Conservation (phyloP, 2,888 invertebrate species). For the Pseudococcus longispinus region DNA sequence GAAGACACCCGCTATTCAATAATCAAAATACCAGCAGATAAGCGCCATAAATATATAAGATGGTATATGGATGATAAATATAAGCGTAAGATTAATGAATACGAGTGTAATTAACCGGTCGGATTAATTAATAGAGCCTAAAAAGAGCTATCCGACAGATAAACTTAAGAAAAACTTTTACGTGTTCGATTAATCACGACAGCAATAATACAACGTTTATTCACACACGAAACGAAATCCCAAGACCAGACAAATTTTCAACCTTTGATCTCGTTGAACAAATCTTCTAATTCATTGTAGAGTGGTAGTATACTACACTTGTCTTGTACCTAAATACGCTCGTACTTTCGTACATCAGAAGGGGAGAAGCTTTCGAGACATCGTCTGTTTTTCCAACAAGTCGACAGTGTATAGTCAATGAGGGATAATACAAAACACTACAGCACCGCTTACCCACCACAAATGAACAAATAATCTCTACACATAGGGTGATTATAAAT, state of each 20-base stretch:
- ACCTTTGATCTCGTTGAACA: slow-evolving; percentile 30
- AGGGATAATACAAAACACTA: background rate
- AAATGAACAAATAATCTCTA: slow-evolving; percentile 20
- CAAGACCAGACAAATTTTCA: slow-evolving; percentile 1
- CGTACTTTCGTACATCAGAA: background rate
- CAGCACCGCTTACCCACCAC: background rate
- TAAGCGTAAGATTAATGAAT: slow-evolving; percentile 13
- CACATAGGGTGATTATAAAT: background rate
- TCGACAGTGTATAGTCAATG: background rate
- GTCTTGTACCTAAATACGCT: no score
- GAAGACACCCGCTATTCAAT: slow-evolving; percentile 28
- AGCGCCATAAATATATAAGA: background rate
- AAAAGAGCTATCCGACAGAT: background rate
- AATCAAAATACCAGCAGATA: slow-evolving; percentile 5
- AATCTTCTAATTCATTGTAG: slow-evolving; percentile 20
- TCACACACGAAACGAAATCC: background rate
- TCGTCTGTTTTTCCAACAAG: background rate
- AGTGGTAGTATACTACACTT: no score
- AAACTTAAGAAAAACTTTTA: background rate
- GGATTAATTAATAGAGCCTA: background rate
- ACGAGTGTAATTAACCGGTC: background rate
- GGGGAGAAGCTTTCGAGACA: background rate
- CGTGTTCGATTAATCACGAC: background rate
- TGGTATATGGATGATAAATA: background rate
- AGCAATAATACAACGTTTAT: background rate